Percentiles rank a stretch among this genome's conserved stretches.
phyloP scores from a whole-genome alignment of 2,888 invertebrate genomes.

The Microplitis deprimator region DNA sequence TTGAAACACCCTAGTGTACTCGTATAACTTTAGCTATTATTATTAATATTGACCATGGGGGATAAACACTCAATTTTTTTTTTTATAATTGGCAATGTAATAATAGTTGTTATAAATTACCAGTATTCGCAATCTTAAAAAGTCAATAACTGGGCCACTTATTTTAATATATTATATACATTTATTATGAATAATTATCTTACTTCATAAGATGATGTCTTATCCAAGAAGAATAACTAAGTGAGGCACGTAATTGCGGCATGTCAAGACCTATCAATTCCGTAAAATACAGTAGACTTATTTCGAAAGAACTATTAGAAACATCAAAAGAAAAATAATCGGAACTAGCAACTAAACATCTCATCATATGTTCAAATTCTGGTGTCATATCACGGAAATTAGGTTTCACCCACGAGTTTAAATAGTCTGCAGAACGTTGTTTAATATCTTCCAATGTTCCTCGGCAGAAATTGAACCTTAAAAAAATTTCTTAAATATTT shows the following conservation, averaged over 20 bases:
- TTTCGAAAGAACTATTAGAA: slow-evolving; percentile 59
- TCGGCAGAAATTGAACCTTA: slow-evolving; percentile 68
- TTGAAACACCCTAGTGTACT: too few species aligned
- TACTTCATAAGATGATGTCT: slow-evolving; percentile 52
- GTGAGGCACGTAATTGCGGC: slow-evolving; percentile 55
- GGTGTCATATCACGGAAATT: slow-evolving; percentile 60
- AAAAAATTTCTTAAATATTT: neutral
- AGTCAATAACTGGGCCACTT: too few species aligned
- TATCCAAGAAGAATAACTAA: slow-evolving; percentile 53
- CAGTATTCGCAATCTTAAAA: too few species aligned
- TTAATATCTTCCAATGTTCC: slow-evolving; percentile 64
- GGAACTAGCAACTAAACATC: slow-evolving; percentile 65
- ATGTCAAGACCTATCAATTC: slow-evolving; percentile 59
- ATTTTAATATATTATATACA: too few species aligned
- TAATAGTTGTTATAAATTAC: too few species aligned
- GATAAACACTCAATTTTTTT: too few species aligned
- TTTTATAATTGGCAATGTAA: too few species aligned
- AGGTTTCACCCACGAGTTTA: slow-evolving; percentile 64
- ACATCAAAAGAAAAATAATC: slow-evolving; percentile 54
- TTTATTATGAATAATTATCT: slow-evolving; percentile 8
- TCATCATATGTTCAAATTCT: slow-evolving; percentile 71
- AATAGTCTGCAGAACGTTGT: slow-evolving; percentile 58
- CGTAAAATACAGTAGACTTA: slow-evolving; percentile 59
- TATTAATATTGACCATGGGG: too few species aligned
- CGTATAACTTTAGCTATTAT: too few species aligned